A percentile compares a stretch with the other conserved stretches of the same genome.
phyloP scores from a whole-genome alignment of 2,113 vertebrate species.

The Isurus oxyrinchus region DNA sequence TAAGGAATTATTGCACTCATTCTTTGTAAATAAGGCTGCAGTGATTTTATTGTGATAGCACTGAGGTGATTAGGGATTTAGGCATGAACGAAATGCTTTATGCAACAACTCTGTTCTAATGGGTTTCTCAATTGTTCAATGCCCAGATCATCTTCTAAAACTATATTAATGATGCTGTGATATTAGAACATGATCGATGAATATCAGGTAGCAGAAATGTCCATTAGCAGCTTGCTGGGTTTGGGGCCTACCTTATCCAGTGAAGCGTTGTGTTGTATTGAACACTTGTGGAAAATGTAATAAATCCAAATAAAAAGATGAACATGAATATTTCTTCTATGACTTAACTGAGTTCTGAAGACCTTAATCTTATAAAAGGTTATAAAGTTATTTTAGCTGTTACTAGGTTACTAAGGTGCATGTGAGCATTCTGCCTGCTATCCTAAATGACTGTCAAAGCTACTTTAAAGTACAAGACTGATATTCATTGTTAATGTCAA shows the following conservation, averaged over 20 bases:
- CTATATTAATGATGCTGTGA: neutral
- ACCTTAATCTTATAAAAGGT: neutral
- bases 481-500: neutral
- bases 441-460: neutral
- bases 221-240: neutral
- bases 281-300: too few species aligned
- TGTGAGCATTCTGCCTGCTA: neutral
- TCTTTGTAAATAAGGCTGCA: neutral
- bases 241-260: neutral
- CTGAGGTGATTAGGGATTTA: slow-evolving; percentile 2
- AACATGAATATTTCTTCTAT: neutral
- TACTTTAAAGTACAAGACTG: neutral
- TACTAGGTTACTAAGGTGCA: slow-evolving; percentile 4
- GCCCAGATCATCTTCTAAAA: slow-evolving; percentile 12
- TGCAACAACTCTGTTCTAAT: neutral
- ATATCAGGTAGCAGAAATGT: neutral
- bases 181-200: slow-evolving; percentile 5
- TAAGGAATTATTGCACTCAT: slow-evolving; percentile 6
- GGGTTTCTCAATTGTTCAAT: neutral
- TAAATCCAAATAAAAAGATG: neutral
- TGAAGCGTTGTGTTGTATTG: neutral
- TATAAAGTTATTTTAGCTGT: neutral
- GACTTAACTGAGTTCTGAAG: neutral
- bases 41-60: neutral
- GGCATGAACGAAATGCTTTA: neutral